Conservation (phyloP, 2,113 vertebrate species). For the Epinephelus fuscoguttatus region DNA sequence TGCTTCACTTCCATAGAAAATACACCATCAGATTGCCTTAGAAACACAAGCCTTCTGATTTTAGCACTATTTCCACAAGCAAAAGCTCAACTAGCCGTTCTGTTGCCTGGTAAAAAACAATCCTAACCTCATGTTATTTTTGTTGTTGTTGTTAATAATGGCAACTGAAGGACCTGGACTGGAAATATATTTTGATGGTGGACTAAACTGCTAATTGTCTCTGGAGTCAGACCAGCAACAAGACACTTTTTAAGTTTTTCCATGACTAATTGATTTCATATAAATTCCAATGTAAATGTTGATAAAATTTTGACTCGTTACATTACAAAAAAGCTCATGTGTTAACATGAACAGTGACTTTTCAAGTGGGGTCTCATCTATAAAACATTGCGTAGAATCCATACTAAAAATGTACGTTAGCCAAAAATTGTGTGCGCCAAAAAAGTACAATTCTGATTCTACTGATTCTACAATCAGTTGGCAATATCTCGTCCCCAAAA, state of each 20-base stretch:
- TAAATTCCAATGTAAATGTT: neutral
- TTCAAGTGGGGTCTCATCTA: neutral
- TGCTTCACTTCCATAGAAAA: conserved; percentile 28
- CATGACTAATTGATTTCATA: neutral
- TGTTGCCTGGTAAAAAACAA: neutral
- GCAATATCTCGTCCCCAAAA: too few relatives aligned
- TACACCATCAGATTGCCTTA: conserved; percentile 10
- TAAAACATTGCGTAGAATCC: too few relatives aligned
- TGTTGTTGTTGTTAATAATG: neutral
- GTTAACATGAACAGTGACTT: neutral
- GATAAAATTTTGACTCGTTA: neutral
- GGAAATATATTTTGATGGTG: neutral
- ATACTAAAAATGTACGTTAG: too few relatives aligned
- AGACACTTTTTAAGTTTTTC: neutral
- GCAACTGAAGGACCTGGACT: neutral
- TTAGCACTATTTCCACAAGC: neutral
- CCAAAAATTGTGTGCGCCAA: too few relatives aligned
- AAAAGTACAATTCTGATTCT: too few relatives aligned
- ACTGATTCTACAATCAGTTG: too few relatives aligned
- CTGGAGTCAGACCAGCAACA: too few relatives aligned
- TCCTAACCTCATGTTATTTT: neutral
- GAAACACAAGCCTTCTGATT: conserved; percentile 19
- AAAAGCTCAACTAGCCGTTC: neutral
- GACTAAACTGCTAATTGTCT: neutral
- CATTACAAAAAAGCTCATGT: neutral